Base-by-base conservation (phyloP, 2,888 invertebrate genomes). In the Neoaliturus tenellus region DNA sequence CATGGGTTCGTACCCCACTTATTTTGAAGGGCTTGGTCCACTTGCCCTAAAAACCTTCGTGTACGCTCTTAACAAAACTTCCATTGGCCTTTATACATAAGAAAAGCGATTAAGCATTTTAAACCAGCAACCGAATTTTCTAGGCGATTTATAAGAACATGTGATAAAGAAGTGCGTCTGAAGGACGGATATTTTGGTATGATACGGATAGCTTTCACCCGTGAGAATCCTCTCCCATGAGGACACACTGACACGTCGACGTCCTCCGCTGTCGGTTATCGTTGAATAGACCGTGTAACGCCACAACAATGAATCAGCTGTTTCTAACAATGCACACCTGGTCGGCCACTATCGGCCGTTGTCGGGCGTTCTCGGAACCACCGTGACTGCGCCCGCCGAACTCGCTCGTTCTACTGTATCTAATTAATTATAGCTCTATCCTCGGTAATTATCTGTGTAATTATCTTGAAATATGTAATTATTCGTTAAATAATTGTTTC, bases 221-320 rank as follows among this genome's bases (percentile, higher is more conserved):
- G 62, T 62, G 62, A 17, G 62, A 62, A 62, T 28, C 17, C 62
- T 25, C 17, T 23, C 14, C 28, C 55, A 25, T 5, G 55, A 55
- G 25, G 20, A 55, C 55, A 25, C 55, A 55, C 55, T 20, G 28
- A 14, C 31, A 62, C 28, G 28, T 14, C n/a, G n/a, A n/a, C n/a
- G n/a, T n/a, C n/a, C n/a, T n/a, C n/a, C n/a, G n/a, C n/a, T n/a
- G n/a, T n/a, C n/a, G n/a, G 62, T 31, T 20, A 55, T 55, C 23
- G 55, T 20, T 55, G 55, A 23, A 55, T 55, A 8, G 23, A 55
- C 23, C 31, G 67, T 67, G 39, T 71, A 71, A 71, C 71, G 20
- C 31, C 4, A 39, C 71, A 71, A 71, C 71, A 71, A 71, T 71
- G 71, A 6, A 35, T 39, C 67, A 67, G 67, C 67, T 67, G 67